Conservation (phyloP, 2,888 invertebrate genomes). For the Tiphia femorata region DNA sequence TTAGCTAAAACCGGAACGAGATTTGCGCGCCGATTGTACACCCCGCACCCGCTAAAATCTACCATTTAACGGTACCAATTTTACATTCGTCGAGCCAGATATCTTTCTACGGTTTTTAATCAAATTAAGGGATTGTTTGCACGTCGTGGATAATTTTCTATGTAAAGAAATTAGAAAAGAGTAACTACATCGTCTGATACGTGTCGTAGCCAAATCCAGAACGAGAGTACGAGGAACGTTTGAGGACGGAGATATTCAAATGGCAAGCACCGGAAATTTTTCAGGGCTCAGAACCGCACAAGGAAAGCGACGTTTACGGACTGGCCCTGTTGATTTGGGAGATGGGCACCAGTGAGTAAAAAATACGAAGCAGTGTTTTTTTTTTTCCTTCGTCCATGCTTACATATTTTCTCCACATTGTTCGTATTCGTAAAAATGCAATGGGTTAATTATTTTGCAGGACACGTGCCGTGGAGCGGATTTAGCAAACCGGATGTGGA, state of each 20-base stretch:
- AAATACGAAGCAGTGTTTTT: neutral
- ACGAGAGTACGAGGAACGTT: constrained; percentile 49
- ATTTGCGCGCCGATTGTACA: constrained; percentile 11
- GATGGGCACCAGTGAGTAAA: constrained; percentile 55
- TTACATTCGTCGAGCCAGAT: too few species aligned
- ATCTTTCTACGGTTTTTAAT: too few species aligned
- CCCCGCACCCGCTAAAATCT: constrained; percentile 24
- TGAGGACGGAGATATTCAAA: constrained; percentile 52
- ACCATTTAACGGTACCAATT: too few species aligned
- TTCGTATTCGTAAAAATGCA: neutral
- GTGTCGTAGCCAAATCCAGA: constrained; percentile 38
- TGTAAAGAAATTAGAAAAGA: too few species aligned
- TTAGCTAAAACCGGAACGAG: neutral
- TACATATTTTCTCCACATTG: neutral
- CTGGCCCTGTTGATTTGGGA: constrained; percentile 59
- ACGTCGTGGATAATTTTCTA: too few species aligned
- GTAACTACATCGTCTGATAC: too few species aligned
- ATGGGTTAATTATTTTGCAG: constrained; percentile 35
- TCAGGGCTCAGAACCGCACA: constrained; percentile 35
- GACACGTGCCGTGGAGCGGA: constrained; percentile 53
- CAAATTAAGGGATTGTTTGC: too few species aligned
- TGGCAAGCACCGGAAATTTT: constrained; percentile 60
- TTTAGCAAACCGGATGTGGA: constrained; percentile 47
- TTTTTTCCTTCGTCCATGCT: neutral
- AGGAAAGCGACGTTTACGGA: constrained; percentile 56